Evolutionary conservation across 2,888 invertebrate species (phyloP).

Genomic region (Azorinus chamasolen): DNA sequence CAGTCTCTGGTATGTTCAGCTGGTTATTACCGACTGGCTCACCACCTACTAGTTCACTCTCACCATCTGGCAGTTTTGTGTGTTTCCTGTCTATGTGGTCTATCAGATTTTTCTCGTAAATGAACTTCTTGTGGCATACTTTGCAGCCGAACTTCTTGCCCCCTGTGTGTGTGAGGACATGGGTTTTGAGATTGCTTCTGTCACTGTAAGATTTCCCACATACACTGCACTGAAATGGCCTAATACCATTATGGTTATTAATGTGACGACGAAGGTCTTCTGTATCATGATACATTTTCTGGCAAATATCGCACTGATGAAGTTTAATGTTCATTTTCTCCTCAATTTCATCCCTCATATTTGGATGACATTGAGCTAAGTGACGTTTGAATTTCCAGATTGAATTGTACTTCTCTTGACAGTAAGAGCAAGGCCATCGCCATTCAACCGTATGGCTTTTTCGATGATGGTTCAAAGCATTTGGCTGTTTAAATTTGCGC

Average conservation of each 20-base stretch:
- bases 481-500: constrained; percentile 42
- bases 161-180: constrained; percentile 36
- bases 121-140: constrained; percentile 42
- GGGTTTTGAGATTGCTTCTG: constrained; percentile 38
- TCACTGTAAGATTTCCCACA: constrained; percentile 46
- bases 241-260: constrained; percentile 43
- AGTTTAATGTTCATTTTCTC: constrained; percentile 43
- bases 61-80: not conserved
- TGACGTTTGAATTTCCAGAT: constrained; percentile 48
- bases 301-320: constrained; percentile 39
- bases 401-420: constrained; percentile 39
- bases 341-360: constrained; percentile 40
- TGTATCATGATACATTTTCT: constrained; percentile 44
- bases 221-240: constrained; percentile 33
- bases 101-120: constrained; percentile 29
- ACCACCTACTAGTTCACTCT: not conserved
- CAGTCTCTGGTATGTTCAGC: too few species aligned
- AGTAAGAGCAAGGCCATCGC: constrained; percentile 47
- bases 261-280: constrained; percentile 44
- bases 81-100: constrained; percentile 37
- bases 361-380: constrained; percentile 29
- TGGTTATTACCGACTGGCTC: too few species aligned
- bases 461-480: constrained; percentile 39
- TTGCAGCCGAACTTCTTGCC: constrained; percentile 35
- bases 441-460: constrained; percentile 39